Percentiles rank a stretch among this genome's conserved stretches.
Conservation (phyloP, 1,140 invertebrate species). For the Bacillus rossius region DNA sequence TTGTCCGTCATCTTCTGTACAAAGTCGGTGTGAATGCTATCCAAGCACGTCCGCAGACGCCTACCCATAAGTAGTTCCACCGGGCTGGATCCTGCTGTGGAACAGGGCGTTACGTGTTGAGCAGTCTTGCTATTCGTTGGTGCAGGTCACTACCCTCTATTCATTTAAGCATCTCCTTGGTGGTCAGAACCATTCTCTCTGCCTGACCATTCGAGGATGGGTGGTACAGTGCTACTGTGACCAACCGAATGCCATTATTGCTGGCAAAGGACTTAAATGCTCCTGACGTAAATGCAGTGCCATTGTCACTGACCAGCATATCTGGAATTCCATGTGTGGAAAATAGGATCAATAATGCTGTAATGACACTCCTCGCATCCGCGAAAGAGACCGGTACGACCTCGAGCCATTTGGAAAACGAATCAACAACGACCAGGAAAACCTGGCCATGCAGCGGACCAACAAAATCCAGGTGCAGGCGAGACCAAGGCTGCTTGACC, state of each 20-base stretch:
- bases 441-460: conserved; percentile 7
- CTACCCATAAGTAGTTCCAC: conserved; percentile 3
- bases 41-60: conserved; percentile 1
- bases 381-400: conserved; percentile 19
- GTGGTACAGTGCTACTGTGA: conserved; percentile 29
- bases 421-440: conserved; percentile 27
- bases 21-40: neutral
- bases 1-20: too few relatives aligned
- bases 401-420: conserved; percentile 40
- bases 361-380: conserved; percentile 7
- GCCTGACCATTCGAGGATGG: conserved; percentile 32
- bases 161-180: conserved; percentile 18
- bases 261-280: conserved; percentile 25
- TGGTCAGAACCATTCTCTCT: conserved; percentile 28
- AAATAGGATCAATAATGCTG: conserved; percentile 4
- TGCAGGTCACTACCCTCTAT: neutral
- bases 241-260: conserved; percentile 26
- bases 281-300: conserved; percentile 18
- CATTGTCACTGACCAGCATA: conserved; percentile 27
- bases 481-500: conserved; percentile 38
- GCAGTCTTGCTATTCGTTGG: neutral
- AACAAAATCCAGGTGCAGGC: conserved; percentile 46
- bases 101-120: conserved; percentile 2
- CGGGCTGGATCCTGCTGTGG: conserved; percentile 1
- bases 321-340: conserved; percentile 20